Evolutionary conservation across 2,113 vertebrate species (phyloP).

Genomic region (Psittacula cyanocephala): DNA sequence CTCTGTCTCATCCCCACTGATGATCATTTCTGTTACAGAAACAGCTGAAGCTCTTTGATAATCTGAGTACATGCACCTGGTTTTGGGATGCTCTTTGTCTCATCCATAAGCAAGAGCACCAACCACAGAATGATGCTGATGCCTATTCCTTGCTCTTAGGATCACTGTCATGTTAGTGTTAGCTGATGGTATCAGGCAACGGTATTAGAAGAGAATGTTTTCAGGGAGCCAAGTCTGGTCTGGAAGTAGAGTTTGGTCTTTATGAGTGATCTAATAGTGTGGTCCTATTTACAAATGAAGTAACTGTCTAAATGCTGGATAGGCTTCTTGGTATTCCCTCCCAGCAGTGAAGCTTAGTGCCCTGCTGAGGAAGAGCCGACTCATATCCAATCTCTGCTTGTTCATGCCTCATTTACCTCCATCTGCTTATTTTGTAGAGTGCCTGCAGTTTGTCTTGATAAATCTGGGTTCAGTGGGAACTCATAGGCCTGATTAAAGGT

Average conservation of each 20-base stretch:
- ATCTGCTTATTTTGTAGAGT: neutral
- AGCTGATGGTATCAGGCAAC: neutral
- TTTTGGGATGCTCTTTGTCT: neutral
- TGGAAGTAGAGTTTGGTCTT: neutral
- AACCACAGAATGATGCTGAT: neutral
- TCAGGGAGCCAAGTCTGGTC: neutral
- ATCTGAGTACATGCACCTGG: neutral
- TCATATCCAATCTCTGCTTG: neutral
- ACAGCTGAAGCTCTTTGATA: neutral
- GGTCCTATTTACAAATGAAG: neutral
- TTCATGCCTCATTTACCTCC: neutral
- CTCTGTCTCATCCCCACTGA: neutral
- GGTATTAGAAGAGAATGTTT: neutral
- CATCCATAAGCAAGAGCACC: neutral
- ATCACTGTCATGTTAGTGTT: neutral
- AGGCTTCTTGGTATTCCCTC: neutral
- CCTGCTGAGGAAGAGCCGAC: neutral
- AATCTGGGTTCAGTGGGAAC: neutral
- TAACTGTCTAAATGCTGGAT: neutral
- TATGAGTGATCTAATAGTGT: neutral
- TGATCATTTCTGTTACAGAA: neutral
- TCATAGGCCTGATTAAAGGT: neutral
- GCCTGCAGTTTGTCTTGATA: neutral
- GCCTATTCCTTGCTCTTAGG: neutral
- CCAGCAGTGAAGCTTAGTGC: neutral